Base-by-base conservation (phyloP, 1,140 invertebrate genomes). In the Frieseomelitta varia region DNA sequence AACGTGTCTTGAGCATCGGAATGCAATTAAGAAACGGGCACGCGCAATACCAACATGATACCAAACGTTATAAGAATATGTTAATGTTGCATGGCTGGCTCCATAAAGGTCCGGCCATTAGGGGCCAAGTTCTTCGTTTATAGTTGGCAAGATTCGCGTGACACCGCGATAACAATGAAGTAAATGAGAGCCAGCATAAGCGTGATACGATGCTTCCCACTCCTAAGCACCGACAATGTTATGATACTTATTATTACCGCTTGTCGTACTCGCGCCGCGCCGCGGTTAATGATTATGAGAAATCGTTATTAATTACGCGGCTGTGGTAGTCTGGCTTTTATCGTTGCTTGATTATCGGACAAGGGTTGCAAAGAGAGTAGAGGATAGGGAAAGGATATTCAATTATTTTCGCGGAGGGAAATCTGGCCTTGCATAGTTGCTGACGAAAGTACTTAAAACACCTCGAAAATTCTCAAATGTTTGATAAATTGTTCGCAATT, bases 371-470 rank as follows among this genome's bases (percentile, higher is more conserved):
- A 47, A 47, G 39, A 24, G 24, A 14, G 2, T 21, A 34, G n/a
- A n/a, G 10, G 17, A 47, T 47, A 15, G n/a, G 63, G 19, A 34
- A n/a, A 47, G 47, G 39, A 47, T 47, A 47, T 75, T 81, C 71
- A 67, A 87, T 87, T 76, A 87, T 87, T 86, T 87, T 73, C n/a
- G 85, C 34, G 27, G n/a, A n/a, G n/a, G n/a, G n/a, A n/a, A n/a
- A n/a, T 11, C 63, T n/a, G 58, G 47, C 85, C 72, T 72, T 1
- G 58, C 12, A 61, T 19, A 4, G 24, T 61, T 61, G 24, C 56
- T 58, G 10, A 2, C 56, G 12, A 24, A 61, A 12, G 11, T 61
- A 61, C 21, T 24, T 12, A 12, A n/a, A 61, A 61, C 14, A 61
- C 12, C n/a, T 14, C 11, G 58, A 61, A n/a, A 4, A n/a, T 61